phyloP scores from a whole-genome alignment of 2,113 vertebrate species.

The Brachirus orientalis region DNA sequence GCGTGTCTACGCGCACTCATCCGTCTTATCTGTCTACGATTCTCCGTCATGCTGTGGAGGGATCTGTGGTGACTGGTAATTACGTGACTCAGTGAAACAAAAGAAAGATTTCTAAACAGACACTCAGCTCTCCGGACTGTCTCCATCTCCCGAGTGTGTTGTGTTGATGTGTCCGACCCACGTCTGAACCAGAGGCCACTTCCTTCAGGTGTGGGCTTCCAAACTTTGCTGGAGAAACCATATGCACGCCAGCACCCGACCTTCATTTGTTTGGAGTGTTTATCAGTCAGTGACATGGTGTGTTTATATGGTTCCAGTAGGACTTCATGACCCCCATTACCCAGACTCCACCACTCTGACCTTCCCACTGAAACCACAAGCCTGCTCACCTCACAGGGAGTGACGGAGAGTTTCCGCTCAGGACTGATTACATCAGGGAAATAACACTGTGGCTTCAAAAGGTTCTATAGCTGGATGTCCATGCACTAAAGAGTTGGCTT shows the following conservation, averaged over 20 bases:
- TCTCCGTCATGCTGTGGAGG: slow-evolving; percentile 28
- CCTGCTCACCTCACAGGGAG: slow-evolving; percentile 6
- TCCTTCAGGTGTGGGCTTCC: slow-evolving; percentile 34
- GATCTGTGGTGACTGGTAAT: slow-evolving; percentile 58
- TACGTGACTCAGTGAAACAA: slow-evolving; percentile 64
- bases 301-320: slow-evolving; percentile 76
- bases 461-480: slow-evolving; percentile 9
- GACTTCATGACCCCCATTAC: slow-evolving; percentile 52
- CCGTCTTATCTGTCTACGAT: slow-evolving; percentile 31
- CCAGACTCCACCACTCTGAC: slow-evolving; percentile 8
- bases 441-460: slow-evolving; percentile 15
- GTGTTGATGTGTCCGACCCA: slow-evolving; percentile 49
- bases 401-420: slow-evolving; percentile 21
- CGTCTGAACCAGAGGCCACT: slow-evolving; percentile 55
- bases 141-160: slow-evolving; percentile 36
- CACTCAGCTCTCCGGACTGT: slow-evolving; percentile 31
- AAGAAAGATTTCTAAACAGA: slow-evolving; percentile 72
- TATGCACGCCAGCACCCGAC: slow-evolving; percentile 31
- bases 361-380: background rate
- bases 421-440: slow-evolving; percentile 43
- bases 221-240: slow-evolving; percentile 30
- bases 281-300: slow-evolving; percentile 68
- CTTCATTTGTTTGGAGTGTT: slow-evolving; percentile 72
- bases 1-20: slow-evolving; percentile 38
- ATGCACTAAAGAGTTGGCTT: slow-evolving; percentile 19